phyloP scores from a whole-genome alignment of 1,140 invertebrate species.

The Helicoverpa zea region DNA sequence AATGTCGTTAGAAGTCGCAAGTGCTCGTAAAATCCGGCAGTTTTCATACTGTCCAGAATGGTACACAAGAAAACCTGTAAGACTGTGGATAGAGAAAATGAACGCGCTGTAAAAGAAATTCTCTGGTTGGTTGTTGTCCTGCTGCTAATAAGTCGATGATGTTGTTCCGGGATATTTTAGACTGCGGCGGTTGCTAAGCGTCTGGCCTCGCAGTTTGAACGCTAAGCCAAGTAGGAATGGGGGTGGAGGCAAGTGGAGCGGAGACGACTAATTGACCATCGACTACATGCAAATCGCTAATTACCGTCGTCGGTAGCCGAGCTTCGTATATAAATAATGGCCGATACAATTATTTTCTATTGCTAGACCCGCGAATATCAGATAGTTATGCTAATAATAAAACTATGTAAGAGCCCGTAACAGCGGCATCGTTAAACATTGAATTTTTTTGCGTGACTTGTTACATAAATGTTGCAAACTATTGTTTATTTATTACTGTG shows the following conservation, averaged over 20 bases:
- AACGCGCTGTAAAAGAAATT: conserved; percentile 1
- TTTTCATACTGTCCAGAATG: conserved; percentile 63
- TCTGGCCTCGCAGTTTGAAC: conserved; percentile 46
- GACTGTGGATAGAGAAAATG: conserved; percentile 9
- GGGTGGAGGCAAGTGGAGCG: conserved; percentile 56
- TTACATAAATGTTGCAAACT: conserved; percentile 18
- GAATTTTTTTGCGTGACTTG: conserved; percentile 42
- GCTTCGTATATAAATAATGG: conserved; percentile 63
- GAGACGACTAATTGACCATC: conserved; percentile 74
- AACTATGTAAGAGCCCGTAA: conserved; percentile 17
- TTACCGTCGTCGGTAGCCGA: conserved; percentile 62
- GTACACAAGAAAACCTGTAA: conserved; percentile 55
- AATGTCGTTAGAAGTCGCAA: conserved; percentile 81
- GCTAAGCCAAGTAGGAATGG: conserved; percentile 51
- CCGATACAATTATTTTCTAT: conserved; percentile 58
- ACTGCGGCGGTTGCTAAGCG: conserved; percentile 47
- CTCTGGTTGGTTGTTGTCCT: not conserved
- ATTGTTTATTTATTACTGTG: conserved; percentile 33
- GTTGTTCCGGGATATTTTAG: not conserved
- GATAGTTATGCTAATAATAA: conserved; percentile 53
- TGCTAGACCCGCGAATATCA: conserved; percentile 35
- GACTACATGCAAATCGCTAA: conserved; percentile 73
- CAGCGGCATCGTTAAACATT: conserved; percentile 6
- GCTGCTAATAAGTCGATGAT: not conserved
- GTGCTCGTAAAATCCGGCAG: conserved; percentile 77